Conservation (phyloP, 2,888 invertebrate species). For the Cabera pusaria region DNA sequence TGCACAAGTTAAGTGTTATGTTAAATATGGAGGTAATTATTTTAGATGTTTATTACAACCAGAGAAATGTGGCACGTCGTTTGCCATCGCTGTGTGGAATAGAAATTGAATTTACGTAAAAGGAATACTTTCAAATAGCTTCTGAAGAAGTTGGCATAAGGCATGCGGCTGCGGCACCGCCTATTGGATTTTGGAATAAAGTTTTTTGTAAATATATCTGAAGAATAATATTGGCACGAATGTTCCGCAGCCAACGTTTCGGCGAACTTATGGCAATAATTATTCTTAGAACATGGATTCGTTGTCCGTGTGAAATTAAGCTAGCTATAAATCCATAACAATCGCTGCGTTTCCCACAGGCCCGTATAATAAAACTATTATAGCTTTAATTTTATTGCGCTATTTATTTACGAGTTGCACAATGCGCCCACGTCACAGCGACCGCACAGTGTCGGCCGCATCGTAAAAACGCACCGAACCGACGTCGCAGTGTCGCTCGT, state of each 20-base stretch:
- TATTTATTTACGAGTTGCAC: conserved; percentile 45
- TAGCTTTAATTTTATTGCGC: conserved; percentile 44
- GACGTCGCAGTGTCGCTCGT: conserved; percentile 31
- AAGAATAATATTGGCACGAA: no score
- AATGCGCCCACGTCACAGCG: conserved; percentile 34
- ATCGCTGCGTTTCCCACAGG: conserved; percentile 22
- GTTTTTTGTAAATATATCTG: no score
- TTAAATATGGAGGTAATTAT: conserved; percentile 4
- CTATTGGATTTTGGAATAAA: no score
- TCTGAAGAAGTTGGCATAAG: no score
- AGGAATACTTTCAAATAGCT: no score
- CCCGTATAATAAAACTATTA: conserved; percentile 44
- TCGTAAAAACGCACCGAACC: conserved; percentile 44
- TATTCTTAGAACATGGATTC: no score
- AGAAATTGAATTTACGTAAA: conserved; percentile 3
- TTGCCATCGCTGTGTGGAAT: conserved; percentile 4
- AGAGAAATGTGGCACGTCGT: conserved; percentile 11
- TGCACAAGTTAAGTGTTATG: background rate
- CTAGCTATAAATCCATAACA: conserved; percentile 21
- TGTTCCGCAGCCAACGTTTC: no score
- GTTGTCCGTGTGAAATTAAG: conserved; percentile 6
- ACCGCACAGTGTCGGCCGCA: conserved; percentile 35
- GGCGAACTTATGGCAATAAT: no score
- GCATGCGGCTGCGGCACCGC: no score
- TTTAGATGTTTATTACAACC: conserved; percentile 11